These are phyloP conservation scores for Etheostoma perlongum DNA, from an alignment of 2,797 vertebrate genomes.

Conservation along the genomic window DNA sequence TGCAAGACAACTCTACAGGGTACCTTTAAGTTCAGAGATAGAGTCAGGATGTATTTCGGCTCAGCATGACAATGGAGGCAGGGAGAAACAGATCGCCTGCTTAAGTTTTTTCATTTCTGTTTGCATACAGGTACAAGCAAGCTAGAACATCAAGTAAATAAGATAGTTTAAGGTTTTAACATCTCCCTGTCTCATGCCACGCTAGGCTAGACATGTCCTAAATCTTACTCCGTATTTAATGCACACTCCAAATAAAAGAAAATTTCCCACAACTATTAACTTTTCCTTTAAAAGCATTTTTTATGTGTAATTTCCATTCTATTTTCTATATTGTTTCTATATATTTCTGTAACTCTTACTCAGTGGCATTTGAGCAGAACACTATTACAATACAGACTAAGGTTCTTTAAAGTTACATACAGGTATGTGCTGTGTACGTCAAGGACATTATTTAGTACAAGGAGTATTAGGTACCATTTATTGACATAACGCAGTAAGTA, in stretches of 20 bases:
- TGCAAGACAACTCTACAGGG: not conserved
- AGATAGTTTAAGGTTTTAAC: not conserved
- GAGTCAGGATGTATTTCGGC: not conserved
- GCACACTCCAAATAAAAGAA: not conserved
- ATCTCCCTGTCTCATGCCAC: too few species aligned
- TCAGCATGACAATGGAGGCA: not conserved
- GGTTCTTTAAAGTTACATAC: not conserved
- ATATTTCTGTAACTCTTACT: not conserved
- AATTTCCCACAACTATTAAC: not conserved
- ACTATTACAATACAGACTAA: not conserved
- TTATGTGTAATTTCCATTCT: not conserved
- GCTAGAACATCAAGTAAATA: too few species aligned
- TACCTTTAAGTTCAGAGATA: not conserved
- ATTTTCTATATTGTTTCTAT: not conserved
- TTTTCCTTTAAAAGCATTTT: not conserved
- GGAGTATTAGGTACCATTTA: not conserved
- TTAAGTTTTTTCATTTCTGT: not conserved
- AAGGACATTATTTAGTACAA: constrained; percentile 6
- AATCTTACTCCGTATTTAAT: not conserved
- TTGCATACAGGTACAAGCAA: not conserved
- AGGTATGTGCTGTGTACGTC: not conserved
- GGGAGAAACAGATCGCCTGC: not conserved
- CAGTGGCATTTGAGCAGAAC: not conserved
- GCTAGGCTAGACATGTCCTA: not conserved
- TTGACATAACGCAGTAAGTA: constrained; percentile 15